Evolutionary conservation across 2,888 invertebrate species (phyloP).

Genomic region (Bellardia bayeri): DNA sequence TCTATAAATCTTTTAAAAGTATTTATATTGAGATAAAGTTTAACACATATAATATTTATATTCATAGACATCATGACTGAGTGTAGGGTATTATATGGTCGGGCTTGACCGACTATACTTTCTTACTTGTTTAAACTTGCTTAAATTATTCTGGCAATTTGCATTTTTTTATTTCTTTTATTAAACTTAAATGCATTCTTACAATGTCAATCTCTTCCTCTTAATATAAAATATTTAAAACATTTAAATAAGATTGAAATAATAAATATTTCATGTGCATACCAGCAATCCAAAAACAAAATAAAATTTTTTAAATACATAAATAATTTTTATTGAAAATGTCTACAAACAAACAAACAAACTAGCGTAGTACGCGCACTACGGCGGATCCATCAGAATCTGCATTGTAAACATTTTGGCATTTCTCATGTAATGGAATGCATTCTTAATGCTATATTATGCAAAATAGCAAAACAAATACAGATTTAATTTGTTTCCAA

Average conservation of each 20-base stretch:
- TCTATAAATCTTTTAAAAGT: too few relatives aligned
- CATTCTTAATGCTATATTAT: slow-evolving; percentile 79
- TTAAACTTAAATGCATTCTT: slow-evolving; percentile 30
- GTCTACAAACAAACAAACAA: background rate
- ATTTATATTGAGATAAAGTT: too few relatives aligned
- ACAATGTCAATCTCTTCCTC: slow-evolving; percentile 35
- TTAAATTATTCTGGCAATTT: slow-evolving; percentile 2
- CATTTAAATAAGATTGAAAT: slow-evolving; percentile 35
- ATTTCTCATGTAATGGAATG: slow-evolving; percentile 70
- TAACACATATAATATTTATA: too few relatives aligned
- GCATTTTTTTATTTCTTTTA: slow-evolving; percentile 7
- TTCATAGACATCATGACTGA: too few relatives aligned
- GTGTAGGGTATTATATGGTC: too few relatives aligned
- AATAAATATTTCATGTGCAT: background rate
- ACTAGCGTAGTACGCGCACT: background rate
- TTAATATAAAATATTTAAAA: background rate
- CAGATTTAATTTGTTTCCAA: slow-evolving; percentile 45
- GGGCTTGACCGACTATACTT: too few relatives aligned
- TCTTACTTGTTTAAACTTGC: background rate
- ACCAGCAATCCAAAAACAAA: slow-evolving; percentile 35
- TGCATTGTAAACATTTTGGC: slow-evolving; percentile 46
- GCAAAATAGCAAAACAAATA: slow-evolving; percentile 69
- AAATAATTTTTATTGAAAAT: slow-evolving; percentile 51
- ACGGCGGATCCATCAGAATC: slow-evolving; percentile 6
- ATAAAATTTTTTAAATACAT: background rate